Base-by-base conservation (phyloP, 2,113 vertebrate species). In the Smithornis capensis region DNA sequence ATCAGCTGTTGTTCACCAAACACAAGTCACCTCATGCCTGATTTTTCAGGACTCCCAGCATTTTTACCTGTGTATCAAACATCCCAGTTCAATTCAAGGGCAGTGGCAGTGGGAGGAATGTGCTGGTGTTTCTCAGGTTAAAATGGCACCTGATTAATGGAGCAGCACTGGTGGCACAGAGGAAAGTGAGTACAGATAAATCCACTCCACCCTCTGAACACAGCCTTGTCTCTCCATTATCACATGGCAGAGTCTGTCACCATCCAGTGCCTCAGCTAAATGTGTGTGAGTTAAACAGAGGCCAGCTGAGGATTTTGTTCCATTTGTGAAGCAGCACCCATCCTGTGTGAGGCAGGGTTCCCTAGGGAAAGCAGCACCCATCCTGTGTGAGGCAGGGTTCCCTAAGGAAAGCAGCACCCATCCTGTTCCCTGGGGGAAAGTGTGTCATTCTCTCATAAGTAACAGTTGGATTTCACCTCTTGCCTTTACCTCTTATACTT, bases 71-170 rank as follows among this genome's bases (percentile, higher is more conserved):
- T 35, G 38, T 55, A 42, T 62, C n/a, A 42, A 47, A 50, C 29
- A 18, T 4, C 1, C 0, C 5, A 10, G 1, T 19, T 79, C 25
- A 25, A 52, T 22, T 59, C 52, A 14, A 23, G 68, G 33, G n/a
- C 45, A 52, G 27, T 14, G 27, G 8, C 2, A 7, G 25, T 4
- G 14, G 42, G n/a, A 38, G 15, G 33, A 38, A 21, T 31, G 53
- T 35, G 45, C 21, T n/a, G 71, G 12, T 47, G 35, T 24, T 85
- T 29, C 27, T 33, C 53, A 11, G 38, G 2, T 33, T 63, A 23
- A 88, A 75, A 80, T 6, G 19, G 4, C 50, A n/a, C 56, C 71
- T n/a, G 23, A 14, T 49, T 67, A 12, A 9, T 0, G 7, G 12
- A 80, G 33, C 33, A 84, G 27, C 55, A 21, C 8, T 40, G 50